A percentile compares a stretch with the other conserved stretches of the same genome.
These are phyloP conservation scores for Tipula vernalis DNA, from an alignment of 2,888 invertebrate species.

Conservation along the genomic window DNA sequence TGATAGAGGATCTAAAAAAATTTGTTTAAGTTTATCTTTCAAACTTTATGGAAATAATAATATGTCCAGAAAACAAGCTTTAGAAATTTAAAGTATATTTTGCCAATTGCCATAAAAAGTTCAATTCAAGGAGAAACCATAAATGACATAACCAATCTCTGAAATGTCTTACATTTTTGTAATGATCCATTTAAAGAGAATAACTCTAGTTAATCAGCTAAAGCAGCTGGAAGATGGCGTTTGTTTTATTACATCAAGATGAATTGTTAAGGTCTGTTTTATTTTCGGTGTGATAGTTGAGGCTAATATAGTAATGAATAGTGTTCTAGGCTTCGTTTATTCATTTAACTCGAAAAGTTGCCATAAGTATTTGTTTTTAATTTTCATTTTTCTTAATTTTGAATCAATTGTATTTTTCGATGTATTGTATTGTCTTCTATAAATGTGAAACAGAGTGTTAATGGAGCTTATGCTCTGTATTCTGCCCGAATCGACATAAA, in stretches of 20 bases:
- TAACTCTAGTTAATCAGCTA: neutral
- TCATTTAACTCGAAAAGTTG: constrained; percentile 19
- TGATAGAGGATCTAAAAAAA: neutral
- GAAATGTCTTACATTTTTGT: constrained; percentile 5
- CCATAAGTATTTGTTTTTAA: too few species aligned
- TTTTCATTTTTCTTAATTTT: too few species aligned
- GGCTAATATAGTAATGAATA: constrained; percentile 19
- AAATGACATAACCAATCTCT: neutral
- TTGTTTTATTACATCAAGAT: too few species aligned
- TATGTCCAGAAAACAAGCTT: too few species aligned
- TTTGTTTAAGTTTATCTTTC: constrained; percentile 8
- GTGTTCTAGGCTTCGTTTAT: constrained; percentile 18
- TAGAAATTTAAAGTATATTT: too few species aligned
- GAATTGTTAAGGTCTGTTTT: constrained; percentile 19
- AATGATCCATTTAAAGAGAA: constrained; percentile 15
- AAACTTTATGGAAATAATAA: constrained; percentile 7
- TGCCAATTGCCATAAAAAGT: neutral
- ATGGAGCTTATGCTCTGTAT: too few species aligned
- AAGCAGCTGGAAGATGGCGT: neutral
- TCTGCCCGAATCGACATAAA: too few species aligned
- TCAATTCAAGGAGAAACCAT: neutral
- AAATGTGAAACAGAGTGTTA: too few species aligned
- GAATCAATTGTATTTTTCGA: too few species aligned
- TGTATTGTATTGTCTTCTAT: too few species aligned
- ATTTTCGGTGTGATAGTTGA: too few species aligned